Evolutionary conservation across 2,797 vertebrate species (phyloP).

Genomic region (Oreortyx pictus): DNA sequence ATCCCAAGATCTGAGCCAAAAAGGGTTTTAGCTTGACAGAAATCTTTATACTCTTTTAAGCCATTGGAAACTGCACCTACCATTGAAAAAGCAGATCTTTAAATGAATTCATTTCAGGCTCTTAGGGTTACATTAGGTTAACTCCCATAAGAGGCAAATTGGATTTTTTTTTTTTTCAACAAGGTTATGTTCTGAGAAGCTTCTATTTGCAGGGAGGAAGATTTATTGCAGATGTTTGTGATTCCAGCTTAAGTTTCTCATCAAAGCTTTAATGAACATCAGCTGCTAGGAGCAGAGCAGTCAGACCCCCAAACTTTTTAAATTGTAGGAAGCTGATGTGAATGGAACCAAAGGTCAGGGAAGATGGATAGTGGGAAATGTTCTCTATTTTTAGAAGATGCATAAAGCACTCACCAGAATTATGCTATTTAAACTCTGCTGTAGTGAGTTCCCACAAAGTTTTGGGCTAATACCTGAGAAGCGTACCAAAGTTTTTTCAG

Average conservation of each 20-base stretch:
- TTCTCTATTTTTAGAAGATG: slow-evolving; percentile 23
- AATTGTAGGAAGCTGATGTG: slow-evolving; percentile 66
- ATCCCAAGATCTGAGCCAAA: slow-evolving; percentile 38
- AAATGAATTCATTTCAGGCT: slow-evolving; percentile 24
- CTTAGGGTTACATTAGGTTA: slow-evolving; percentile 51
- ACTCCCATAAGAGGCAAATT: slow-evolving; percentile 29
- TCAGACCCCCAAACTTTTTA: slow-evolving; percentile 58
- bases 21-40: slow-evolving; percentile 27
- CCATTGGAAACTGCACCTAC: not conserved
- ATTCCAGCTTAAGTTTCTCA: slow-evolving; percentile 82
- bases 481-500: not conserved
- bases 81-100: slow-evolving; percentile 18
- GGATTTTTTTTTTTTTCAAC: slow-evolving; percentile 62
- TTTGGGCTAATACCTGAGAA: slow-evolving; percentile 31
- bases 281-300: slow-evolving; percentile 70
- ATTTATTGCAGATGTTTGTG: slow-evolving; percentile 81
- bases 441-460: not conserved
- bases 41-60: slow-evolving; percentile 3
- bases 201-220: slow-evolving; percentile 73
- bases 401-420: not conserved
- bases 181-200: slow-evolving; percentile 78
- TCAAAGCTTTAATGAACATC: slow-evolving; percentile 83
- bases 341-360: slow-evolving; percentile 48
- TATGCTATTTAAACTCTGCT: not conserved
- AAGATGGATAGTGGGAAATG: slow-evolving; percentile 44